These are phyloP conservation scores for Scytalopus superciliaris DNA, from an alignment of 2,113 vertebrate genomes.

Conservation along the genomic window DNA sequence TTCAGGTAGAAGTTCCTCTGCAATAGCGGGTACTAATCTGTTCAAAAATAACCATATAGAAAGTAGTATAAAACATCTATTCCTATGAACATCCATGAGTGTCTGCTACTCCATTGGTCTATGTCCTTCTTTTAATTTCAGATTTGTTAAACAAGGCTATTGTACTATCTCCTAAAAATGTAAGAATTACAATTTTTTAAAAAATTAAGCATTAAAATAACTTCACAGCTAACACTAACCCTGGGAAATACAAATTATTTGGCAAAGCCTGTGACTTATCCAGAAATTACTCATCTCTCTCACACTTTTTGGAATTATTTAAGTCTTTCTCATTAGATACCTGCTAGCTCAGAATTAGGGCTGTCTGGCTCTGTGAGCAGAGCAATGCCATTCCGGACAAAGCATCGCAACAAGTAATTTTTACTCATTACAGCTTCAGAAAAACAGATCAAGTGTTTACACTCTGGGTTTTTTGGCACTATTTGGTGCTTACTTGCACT, in stretches of 20 bases:
- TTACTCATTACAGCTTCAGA: neutral
- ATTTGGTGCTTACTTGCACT: neutral
- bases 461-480: neutral
- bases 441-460: neutral
- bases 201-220: neutral
- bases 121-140: neutral
- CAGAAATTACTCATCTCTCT: neutral
- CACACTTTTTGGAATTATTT: neutral
- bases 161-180: neutral
- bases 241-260: neutral
- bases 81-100: neutral
- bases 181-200: neutral
- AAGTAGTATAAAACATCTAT: neutral
- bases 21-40: no score
- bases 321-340: neutral
- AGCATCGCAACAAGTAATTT: neutral
- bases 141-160: neutral
- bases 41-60: neutral
- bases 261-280: neutral
- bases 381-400: neutral
- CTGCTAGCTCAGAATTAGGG: neutral
- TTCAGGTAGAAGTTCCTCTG: no score
- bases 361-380: neutral
- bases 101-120: rapidly evolving
- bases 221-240: neutral